These are phyloP conservation scores for Spinibarbus caldwelli DNA, from an alignment of 2,797 vertebrate genomes.

Conservation along the genomic window DNA sequence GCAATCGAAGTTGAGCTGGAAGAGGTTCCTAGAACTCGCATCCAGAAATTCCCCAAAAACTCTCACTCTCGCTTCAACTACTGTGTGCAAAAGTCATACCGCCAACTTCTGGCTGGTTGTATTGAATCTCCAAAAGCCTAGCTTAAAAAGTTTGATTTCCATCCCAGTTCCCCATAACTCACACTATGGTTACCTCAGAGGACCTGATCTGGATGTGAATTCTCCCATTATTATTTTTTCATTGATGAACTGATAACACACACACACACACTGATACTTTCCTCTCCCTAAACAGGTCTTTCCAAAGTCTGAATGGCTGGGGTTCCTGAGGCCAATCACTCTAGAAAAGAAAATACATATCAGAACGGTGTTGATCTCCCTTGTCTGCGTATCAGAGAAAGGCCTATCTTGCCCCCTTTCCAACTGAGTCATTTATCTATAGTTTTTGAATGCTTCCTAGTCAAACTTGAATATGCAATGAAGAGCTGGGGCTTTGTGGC, in stretches of 20 bases:
- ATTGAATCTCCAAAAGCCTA: neutral
- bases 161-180: neutral
- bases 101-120: neutral
- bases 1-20: neutral
- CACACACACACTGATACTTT: constrained; percentile 1
- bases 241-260: neutral
- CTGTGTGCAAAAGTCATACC: neutral
- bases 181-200: neutral
- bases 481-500: constrained; percentile 91
- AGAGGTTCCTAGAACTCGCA: neutral
- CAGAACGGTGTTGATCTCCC: constrained; percentile 72
- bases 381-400: constrained; percentile 74
- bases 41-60: neutral
- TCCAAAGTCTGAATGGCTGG: constrained; percentile 58
- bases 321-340: constrained; percentile 70
- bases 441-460: constrained; percentile 92
- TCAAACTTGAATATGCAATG: constrained; percentile 96
- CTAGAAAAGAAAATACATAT: constrained; percentile 73
- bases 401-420: constrained; percentile 80
- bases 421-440: constrained; percentile 84
- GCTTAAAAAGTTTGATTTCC: neutral
- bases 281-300: constrained; percentile 39
- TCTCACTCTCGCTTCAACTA: neutral
- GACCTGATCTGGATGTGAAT: neutral
- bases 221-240: neutral